phyloP scores from a whole-genome alignment of 92 coral and sea anemone genomes.

The Epizoanthus scotinus region DNA sequence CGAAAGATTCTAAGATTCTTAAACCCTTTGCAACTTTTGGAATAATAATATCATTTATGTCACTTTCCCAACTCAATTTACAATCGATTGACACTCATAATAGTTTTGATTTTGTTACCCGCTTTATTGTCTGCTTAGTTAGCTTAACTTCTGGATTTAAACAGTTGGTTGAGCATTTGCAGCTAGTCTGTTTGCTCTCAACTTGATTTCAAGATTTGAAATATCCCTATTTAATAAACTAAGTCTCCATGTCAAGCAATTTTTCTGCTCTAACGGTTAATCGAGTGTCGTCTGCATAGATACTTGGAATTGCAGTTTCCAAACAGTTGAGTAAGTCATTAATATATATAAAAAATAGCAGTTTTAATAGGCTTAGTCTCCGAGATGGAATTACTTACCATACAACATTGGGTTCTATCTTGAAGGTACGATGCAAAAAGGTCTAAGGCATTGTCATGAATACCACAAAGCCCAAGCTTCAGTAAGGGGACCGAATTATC shows the following conservation, averaged over 20 bases:
- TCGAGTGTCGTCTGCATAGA: constrained; percentile 11
- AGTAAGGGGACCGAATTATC: neutral
- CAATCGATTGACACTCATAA: constrained; percentile 2
- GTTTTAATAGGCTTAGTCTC: neutral
- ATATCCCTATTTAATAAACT: too few relatives aligned
- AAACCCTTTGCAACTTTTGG: too few relatives aligned
- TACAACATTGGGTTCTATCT: constrained; percentile 15
- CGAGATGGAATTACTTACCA: neutral
- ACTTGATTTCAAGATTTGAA: neutral
- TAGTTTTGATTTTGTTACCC: constrained; percentile 24
- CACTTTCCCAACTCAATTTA: constrained; percentile 13
- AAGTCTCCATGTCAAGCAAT: too few relatives aligned
- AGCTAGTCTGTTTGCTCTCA: constrained; percentile 6
- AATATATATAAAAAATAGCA: constrained; percentile 14
- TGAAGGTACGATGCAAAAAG: constrained; percentile 11
- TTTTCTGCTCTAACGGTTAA: constrained; percentile 1
- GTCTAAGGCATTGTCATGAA: neutral
- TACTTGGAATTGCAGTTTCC: neutral
- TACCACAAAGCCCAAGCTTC: neutral
- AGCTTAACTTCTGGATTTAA: too few relatives aligned
- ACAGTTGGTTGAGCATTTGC: neutral
- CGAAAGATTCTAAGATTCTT: too few relatives aligned
- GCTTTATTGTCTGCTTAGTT: neutral
- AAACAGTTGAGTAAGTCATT: neutral
- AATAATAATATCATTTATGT: neutral